phyloP scores from a whole-genome alignment of 2,113 vertebrate species.

The Macroglossus sobrinus region DNA sequence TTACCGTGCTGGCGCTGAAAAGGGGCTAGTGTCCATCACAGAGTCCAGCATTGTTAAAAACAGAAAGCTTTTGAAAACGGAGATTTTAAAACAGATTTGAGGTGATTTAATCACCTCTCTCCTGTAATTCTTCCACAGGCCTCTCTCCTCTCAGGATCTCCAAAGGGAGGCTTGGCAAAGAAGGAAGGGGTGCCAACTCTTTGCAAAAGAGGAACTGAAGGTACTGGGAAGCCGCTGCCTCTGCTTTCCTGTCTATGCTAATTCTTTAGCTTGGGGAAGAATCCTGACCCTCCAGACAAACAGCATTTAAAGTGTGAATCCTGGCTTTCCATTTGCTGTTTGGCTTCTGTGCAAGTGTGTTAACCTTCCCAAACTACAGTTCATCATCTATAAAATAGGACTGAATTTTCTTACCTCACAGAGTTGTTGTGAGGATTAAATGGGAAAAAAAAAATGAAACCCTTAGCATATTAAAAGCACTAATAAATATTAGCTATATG shows the following conservation, averaged over 20 bases:
- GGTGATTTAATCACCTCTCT: constrained; percentile 35
- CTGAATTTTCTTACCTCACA: not conserved
- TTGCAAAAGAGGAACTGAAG: not conserved
- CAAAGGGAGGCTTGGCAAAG: not conserved
- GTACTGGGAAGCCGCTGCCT: not conserved
- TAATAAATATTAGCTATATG: not conserved
- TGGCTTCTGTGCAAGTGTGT: not conserved
- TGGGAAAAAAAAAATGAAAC: not conserved
- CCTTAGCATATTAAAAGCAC: not conserved
- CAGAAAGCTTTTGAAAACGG: constrained; percentile 50
- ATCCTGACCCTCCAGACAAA: not conserved
- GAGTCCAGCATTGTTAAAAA: constrained; percentile 44
- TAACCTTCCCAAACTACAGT: not conserved
- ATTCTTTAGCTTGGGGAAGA: not conserved
- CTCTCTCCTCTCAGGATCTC: not conserved
- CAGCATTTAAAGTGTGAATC: not conserved
- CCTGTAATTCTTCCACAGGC: not conserved
- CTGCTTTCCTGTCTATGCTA: not conserved
- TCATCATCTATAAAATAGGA: not conserved
- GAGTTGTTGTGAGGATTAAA: not conserved
- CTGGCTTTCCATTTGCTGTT: not conserved
- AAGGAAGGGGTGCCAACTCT: not conserved
- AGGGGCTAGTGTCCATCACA: constrained; percentile 48
- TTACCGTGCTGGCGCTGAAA: constrained; percentile 46
- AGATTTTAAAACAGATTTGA: constrained; percentile 30